Base-by-base conservation (phyloP, 1,140 invertebrate species). In the Lanistes nyassanus region DNA sequence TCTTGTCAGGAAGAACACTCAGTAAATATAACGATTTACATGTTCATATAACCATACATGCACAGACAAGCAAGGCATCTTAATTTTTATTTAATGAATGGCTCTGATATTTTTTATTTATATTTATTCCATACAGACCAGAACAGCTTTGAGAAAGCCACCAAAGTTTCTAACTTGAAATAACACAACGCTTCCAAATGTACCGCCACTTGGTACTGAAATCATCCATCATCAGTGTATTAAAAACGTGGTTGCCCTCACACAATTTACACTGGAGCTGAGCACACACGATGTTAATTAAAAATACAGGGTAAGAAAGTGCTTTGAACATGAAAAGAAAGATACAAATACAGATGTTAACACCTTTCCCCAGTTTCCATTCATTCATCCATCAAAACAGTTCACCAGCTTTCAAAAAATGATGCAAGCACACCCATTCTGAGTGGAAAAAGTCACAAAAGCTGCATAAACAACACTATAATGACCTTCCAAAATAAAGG, bases 61-160 rank as follows among this genome's bases (percentile, higher is more conserved):
- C 19, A 47, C 9, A 13, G 42, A 47, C 9, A 9, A 9, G 19
- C 9, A 9, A 47, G 2, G 9, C 42, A 47, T 47, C 42, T 47
- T 16, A 47, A 47, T 47, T 47, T 47, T 47, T 47, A 47, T 47
- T 47, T 47, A 47, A 13, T 47, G 42, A 47, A 74, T 74, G 53
- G 65, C 65, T 29, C 53, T 68, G 60, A 74, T 74, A 65, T 67
- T 42, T n/a, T 67, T 67, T 67, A 67, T 67, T 67, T 39, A 67
- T 67, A 37, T 47, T 60, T 67, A 67, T 39, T 67, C 65, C 65
- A 67, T 67, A 67, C 65, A 67, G 65, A 67, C 65, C 65, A 67
- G 36, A 67, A 29, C 39, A 42, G 65, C 65, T 67, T 39, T n/a
- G 4, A 60, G 36, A n/a, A 39, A 67, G 65, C 65, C 65, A 42